A percentile compares a stretch with the other conserved stretches of the same genome.
Evolutionary conservation across 1,140 invertebrate genomes (phyloP).

Genomic region (Drosophila gunungcola): DNA sequence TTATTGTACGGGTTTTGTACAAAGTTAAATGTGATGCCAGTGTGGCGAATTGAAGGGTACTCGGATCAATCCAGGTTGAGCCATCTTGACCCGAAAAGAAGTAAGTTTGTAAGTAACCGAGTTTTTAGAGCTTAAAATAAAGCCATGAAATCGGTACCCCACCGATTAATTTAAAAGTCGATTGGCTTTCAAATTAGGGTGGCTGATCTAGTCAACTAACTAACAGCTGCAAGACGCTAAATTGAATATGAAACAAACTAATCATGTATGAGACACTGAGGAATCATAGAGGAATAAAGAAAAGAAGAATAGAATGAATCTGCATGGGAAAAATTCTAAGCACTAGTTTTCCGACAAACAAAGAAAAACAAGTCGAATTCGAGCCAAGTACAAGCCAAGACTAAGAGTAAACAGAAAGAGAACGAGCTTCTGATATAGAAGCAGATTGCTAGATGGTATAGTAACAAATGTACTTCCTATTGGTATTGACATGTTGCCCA

Average conservation of each 20-base stretch:
- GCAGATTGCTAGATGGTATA: neutral
- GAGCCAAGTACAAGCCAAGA: constrained; percentile 1
- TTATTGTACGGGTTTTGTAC: too few relatives aligned
- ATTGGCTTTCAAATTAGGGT: constrained; percentile 12
- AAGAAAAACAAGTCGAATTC: constrained; percentile 4
- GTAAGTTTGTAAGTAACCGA: too few relatives aligned
- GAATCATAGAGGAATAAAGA: neutral
- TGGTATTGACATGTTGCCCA: constrained; percentile 69
- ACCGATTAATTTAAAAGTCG: neutral
- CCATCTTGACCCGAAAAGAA: too few relatives aligned
- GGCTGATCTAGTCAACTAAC: constrained; percentile 2
- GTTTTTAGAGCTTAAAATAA: neutral
- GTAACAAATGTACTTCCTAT: constrained; percentile 37
- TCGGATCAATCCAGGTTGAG: too few relatives aligned
- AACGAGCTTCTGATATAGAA: neutral
- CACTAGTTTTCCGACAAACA: neutral
- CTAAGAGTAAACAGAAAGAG: neutral
- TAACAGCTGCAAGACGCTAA: constrained; percentile 23
- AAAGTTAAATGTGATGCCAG: too few relatives aligned
- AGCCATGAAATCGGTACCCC: neutral
- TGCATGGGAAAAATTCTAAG: neutral
- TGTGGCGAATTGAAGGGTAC: too few relatives aligned
- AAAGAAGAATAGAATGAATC: constrained; percentile 1
- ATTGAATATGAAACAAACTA: constrained; percentile 11
- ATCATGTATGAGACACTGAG: neutral